Evolutionary conservation across 92 coral and sea anemone species (phyloP).

Genomic region (Zoanthus solanderi): DNA sequence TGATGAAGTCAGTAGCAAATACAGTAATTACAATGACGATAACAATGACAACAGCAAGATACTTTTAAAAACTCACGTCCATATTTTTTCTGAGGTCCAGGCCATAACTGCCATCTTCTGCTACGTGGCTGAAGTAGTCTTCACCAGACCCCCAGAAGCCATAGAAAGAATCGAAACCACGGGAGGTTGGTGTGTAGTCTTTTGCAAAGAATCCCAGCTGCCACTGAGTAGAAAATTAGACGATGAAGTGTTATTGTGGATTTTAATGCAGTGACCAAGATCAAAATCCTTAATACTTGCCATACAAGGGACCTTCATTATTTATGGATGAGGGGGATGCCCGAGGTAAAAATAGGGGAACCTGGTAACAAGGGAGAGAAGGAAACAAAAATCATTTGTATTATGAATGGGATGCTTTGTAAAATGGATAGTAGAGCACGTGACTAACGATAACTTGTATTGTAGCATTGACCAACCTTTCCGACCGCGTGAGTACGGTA

Average conservation of each 20-base stretch:
- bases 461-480: constrained; percentile 64
- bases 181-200: constrained; percentile 95
- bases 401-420: no score
- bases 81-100: constrained; percentile 89
- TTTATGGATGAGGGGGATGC: no score
- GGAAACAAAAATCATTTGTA: not conserved
- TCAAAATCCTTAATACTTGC: no score
- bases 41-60: not conserved
- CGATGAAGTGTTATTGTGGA: not conserved
- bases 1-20: not conserved
- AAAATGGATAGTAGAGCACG: not conserved
- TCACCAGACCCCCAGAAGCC: constrained; percentile 97
- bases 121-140: constrained; percentile 96
- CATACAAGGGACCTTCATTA: no score
- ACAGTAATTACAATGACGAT: not conserved
- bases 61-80: constrained; percentile 73
- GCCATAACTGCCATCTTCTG: constrained; percentile 93
- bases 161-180: constrained; percentile 96
- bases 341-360: no score
- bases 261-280: no score
- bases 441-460: not conserved
- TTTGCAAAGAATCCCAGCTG: constrained; percentile 97
- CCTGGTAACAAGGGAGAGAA: not conserved
- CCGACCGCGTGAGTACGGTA: constrained; percentile 95
- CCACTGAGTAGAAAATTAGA: constrained; percentile 71